Conservation (phyloP, 1,140 invertebrate genomes). For the Steinernema khuongi region DNA sequence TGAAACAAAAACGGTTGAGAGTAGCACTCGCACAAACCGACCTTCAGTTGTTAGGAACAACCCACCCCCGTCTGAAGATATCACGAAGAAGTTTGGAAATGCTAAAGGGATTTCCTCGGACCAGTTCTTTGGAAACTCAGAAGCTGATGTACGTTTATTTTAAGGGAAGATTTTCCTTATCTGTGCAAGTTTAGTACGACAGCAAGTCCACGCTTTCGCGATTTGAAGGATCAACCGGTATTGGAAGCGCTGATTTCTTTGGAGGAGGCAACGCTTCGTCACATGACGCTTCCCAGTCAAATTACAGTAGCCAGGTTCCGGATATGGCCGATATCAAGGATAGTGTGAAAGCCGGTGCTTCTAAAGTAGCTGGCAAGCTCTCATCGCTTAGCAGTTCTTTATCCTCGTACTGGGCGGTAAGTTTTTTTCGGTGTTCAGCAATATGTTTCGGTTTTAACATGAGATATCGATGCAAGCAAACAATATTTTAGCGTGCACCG, state of each 20-base stretch:
- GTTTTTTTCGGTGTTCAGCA: no score
- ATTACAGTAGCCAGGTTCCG: constrained; percentile 62
- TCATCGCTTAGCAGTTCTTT: constrained; percentile 80
- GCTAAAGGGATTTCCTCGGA: constrained; percentile 95
- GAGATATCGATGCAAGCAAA: background rate
- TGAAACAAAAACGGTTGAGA: constrained; percentile 8
- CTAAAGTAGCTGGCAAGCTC: constrained; percentile 86
- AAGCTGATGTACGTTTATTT: constrained; percentile 64
- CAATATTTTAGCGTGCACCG: background rate
- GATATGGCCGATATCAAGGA: constrained; percentile 91
- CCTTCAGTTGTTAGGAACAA: constrained; percentile 15
- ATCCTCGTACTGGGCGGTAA: constrained; percentile 25
- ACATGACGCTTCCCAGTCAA: background rate
- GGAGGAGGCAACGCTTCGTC: constrained; percentile 62
- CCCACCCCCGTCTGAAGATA: constrained; percentile 30
- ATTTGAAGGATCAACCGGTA: constrained; percentile 83
- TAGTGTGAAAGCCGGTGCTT: constrained; percentile 87
- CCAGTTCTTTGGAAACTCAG: constrained; percentile 79
- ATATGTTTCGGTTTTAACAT: background rate
- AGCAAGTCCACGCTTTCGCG: constrained; percentile 68
- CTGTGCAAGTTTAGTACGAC: constrained; percentile 67
- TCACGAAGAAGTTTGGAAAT: constrained; percentile 54
- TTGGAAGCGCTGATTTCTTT: constrained; percentile 92
- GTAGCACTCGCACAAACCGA: background rate
- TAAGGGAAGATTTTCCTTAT: constrained; percentile 19